Percentiles rank a stretch among this genome's conserved stretches.
Conservation (phyloP, 2,797 vertebrate genomes). For the Natrix natrix region DNA sequence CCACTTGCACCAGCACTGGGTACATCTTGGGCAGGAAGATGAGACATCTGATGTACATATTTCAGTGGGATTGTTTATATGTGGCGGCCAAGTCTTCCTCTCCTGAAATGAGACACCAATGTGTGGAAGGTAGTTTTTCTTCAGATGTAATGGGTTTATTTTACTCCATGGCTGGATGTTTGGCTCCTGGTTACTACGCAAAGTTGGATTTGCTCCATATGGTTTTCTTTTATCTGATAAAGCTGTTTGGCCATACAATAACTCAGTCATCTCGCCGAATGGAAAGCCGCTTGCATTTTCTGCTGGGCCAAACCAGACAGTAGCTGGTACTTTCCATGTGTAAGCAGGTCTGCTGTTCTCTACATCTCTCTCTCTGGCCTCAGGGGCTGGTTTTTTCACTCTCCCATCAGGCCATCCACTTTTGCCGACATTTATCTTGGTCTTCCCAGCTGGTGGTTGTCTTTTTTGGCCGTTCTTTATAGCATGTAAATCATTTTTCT, state of each 20-base stretch:
- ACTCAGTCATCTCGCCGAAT: not conserved
- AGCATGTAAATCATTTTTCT: not conserved
- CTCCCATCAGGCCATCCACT: not conserved
- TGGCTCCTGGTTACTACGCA: not conserved
- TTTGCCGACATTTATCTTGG: not conserved
- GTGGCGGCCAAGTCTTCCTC: not conserved
- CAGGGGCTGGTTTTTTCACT: not conserved
- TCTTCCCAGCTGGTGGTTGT: not conserved
- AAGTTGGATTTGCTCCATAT: not conserved
- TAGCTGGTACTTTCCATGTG: conserved; percentile 8
- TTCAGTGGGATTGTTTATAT: not conserved
- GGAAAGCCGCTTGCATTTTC: not conserved
- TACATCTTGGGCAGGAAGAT: not conserved
- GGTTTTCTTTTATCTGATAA: not conserved
- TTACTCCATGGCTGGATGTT: conserved; percentile 1
- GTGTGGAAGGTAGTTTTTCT: conserved; percentile 16
- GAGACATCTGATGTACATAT: not conserved
- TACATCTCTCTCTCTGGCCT: not conserved
- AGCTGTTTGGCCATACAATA: not conserved
- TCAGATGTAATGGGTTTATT: not conserved
- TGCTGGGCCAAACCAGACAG: conserved; percentile 8
- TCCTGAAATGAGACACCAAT: not conserved
- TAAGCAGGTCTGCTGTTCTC: not conserved
- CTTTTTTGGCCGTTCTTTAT: not conserved
- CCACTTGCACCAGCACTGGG: conserved; percentile 13